Evolutionary conservation across 2,888 invertebrate species (phyloP).

Genomic region (Hylaea fasciaria): DNA sequence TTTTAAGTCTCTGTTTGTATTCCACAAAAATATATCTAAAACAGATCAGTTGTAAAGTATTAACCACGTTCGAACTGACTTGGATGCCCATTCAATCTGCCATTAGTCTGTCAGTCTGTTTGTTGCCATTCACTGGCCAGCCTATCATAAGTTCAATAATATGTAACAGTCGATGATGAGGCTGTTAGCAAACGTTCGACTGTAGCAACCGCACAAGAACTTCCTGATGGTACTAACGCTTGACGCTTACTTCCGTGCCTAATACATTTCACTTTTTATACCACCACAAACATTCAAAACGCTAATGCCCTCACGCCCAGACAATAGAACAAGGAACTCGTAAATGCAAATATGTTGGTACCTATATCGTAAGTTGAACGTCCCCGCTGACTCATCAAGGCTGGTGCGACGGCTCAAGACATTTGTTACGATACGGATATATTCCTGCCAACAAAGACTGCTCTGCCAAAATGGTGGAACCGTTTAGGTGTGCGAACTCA

Average conservation of each 20-base stretch:
- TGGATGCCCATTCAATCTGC: no score
- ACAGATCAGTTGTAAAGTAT: no score
- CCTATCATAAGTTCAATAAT: no score
- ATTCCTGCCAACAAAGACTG: constrained; percentile 35
- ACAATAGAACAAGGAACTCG: constrained; percentile 46
- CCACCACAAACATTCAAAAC: constrained; percentile 18
- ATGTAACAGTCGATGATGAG: no score
- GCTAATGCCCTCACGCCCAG: constrained; percentile 32
- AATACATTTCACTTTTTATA: constrained; percentile 31
- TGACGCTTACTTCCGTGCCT: constrained; percentile 16
- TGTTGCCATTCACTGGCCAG: no score
- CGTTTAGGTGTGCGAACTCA: constrained; percentile 13
- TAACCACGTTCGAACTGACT: no score
- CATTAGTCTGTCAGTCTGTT: no score
- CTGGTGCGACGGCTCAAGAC: constrained; percentile 34
- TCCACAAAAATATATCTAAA: no score
- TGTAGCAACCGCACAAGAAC: constrained; percentile 2
- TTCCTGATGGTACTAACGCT: constrained; percentile 15
- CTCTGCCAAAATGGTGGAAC: constrained; percentile 21
- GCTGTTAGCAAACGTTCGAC: no score
- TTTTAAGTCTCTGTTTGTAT: no score
- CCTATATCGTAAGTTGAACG: constrained; percentile 42
- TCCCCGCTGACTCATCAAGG: constrained; percentile 47
- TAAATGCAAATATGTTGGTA: constrained; percentile 41
- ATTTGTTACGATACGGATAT: constrained; percentile 39